Base-by-base conservation (phyloP, 2,888 invertebrate genomes). In the Frankliniella fusca region DNA sequence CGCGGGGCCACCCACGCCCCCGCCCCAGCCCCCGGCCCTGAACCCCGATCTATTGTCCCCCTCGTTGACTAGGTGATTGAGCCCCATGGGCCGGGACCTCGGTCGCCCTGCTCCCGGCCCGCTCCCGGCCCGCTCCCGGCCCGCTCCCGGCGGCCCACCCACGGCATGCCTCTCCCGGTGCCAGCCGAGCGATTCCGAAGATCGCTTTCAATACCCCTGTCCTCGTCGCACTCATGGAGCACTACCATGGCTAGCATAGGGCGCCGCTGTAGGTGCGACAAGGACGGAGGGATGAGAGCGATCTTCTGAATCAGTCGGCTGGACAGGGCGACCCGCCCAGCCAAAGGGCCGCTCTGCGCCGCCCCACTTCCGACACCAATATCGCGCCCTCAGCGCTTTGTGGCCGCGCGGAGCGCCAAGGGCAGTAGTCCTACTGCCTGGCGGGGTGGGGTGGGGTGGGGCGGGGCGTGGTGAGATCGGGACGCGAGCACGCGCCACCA, bases 331-430 rank as follows among this genome's bases (percentile, higher is more conserved):
- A 38, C 38, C 38, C 38, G 38, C 38, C 38, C 38, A 2, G 38
- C 38, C 38, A 38, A 38, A 38, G 38, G 38, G 38, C 38, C 38
- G 3, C 38, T 38, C 38, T 38, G 38, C 3, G 15, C 61, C 61
- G 61, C 61, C 61, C n/a, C 18, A 61, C 61, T n/a, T n/a, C n/a
- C 70, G 70, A 54, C 70, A 76, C 70, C 70, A 27, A 76, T 76
- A 76, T 76, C 70, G 70, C 70, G 27, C 27, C 70, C 70, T 76
- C 70, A 76, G 70, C 70, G 27, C 70, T 27, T 76, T 76, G 12
- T 2, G 27, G 27, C 70, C 23, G 27, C 70, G 18, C 15, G 10
- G 18, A 11, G 54, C 54, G 54, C 12, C 54, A 9, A 9, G 38
- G 38, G 5, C 38, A 38, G 38, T 3, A 2, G 3, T 38, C 38